Conservation (phyloP, 2,797 vertebrate species). For the Melanotaenia boesemani region DNA sequence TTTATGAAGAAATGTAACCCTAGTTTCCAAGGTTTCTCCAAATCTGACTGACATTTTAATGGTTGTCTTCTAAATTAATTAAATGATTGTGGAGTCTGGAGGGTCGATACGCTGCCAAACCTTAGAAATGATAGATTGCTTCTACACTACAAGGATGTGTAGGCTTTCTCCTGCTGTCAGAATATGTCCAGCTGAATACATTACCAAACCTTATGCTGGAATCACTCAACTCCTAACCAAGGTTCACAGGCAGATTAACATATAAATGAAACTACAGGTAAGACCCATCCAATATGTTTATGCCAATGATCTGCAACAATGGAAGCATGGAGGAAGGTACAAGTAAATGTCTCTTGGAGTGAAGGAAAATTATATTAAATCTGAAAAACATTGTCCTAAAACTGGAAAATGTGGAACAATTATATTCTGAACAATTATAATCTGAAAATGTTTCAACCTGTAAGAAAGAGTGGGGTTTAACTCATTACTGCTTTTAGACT, state of each 20-base stretch:
- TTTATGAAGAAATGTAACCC: conserved; percentile 57
- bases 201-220: conserved; percentile 60
- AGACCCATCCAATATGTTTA: conserved; percentile 56
- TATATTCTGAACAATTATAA: neutral
- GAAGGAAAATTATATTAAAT: conserved; percentile 1
- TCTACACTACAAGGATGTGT: conserved; percentile 52
- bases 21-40: conserved; percentile 33
- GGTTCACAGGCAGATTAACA: conserved; percentile 74
- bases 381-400: conserved; percentile 9
- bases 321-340: conserved; percentile 34
- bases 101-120: conserved; percentile 47
- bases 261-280: conserved; percentile 77
- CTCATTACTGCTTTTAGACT: neutral
- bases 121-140: conserved; percentile 61
- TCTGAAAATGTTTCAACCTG: conserved; percentile 3
- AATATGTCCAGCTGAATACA: conserved; percentile 63
- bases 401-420: neutral
- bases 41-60: conserved; percentile 63
- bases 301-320: conserved; percentile 38
- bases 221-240: conserved; percentile 68
- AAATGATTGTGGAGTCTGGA: conserved; percentile 55
- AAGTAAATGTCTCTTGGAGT: conserved; percentile 14
- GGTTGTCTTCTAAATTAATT: conserved; percentile 59
- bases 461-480: neutral
- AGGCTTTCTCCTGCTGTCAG: conserved; percentile 48